Conservation (phyloP, 1,140 invertebrate genomes). For the Varroa destructor region DNA sequence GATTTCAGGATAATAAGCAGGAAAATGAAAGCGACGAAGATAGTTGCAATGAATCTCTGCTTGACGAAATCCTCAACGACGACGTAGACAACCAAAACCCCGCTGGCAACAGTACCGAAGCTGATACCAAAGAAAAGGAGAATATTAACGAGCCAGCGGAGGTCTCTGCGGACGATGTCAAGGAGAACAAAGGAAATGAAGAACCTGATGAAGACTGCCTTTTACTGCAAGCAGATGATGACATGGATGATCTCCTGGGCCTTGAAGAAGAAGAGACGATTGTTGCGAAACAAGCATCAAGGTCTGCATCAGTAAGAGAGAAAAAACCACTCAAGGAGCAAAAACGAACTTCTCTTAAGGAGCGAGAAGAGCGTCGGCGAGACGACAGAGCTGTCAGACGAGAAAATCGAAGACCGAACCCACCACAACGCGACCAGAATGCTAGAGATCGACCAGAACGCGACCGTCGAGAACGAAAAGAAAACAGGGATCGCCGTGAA, state of each 20-base stretch:
- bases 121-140: too few relatives aligned
- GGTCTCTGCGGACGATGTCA: background rate
- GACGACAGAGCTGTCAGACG: background rate
- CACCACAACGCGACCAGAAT: background rate
- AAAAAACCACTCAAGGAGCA: too few relatives aligned
- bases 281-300: background rate
- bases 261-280: background rate
- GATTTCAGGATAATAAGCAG: slow-evolving; percentile 1
- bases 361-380: too few relatives aligned
- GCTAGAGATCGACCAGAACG: background rate
- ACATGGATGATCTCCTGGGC: slow-evolving; percentile 17
- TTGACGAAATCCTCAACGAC: slow-evolving; percentile 4
- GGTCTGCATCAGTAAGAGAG: background rate
- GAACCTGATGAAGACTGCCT: slow-evolving; percentile 23
- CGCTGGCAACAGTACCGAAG: too few relatives aligned
- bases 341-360: too few relatives aligned
- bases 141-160: background rate
- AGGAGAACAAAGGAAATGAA: background rate
- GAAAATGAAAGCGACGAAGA: slow-evolving; percentile 5
- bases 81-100: background rate
- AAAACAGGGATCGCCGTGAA: background rate
- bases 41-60: slow-evolving; percentile 22
- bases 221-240: slow-evolving; percentile 8
- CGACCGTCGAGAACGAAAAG: background rate
- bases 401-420: background rate